Base-by-base conservation (phyloP, 2,888 invertebrate genomes). In the Thecocarcelia acutangulata region DNA sequence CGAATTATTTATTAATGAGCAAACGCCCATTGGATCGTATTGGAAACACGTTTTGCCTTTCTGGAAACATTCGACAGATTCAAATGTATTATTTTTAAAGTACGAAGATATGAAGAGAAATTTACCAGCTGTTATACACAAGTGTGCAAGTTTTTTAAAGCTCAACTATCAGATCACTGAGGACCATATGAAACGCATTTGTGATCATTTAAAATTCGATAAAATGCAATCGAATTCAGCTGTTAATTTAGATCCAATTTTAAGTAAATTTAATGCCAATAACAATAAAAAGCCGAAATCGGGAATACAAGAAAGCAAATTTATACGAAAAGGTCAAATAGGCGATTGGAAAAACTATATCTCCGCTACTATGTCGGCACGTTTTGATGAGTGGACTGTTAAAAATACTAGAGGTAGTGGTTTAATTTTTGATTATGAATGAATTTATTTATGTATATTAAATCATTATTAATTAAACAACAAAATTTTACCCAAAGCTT, bases 91-190 rank as follows among this genome's bases (percentile, higher is more conserved):
- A 8, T 95, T 96, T 88, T 91, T 97, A 58, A 95, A 94, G 85
- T 97, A 96, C 87, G 97, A 97, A 91, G 95, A 96, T 77, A 94
- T 97, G 94, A 95, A 95, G 86, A 92, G 91, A 68, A 94, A 97
- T 89, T 92, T 96, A 19, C 91, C 93, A 0, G 92, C 92, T 0
- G 93, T 93, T 0, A 93, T 97, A 9, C 90, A 92, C 33, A 93
- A 93, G 87, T 94, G 97, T 21, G 95, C 96, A 0, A 80, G 87
- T 8, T 90, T 91, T 66, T 79, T 90, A 3, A 84, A 88, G 33
- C 83, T 97, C 17, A 93, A 93, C 6, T 95, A 95, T 87, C 88
- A 90, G 11, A 89, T 96, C 15, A 93, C 93, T 0, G 94, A 95
- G 0, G 93, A 93, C 5, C 93, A 96, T 86, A 91, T 96, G 1